Evolutionary conservation across 2,797 vertebrate species (phyloP).

Genomic region (Otolemur crassicaudatus): DNA sequence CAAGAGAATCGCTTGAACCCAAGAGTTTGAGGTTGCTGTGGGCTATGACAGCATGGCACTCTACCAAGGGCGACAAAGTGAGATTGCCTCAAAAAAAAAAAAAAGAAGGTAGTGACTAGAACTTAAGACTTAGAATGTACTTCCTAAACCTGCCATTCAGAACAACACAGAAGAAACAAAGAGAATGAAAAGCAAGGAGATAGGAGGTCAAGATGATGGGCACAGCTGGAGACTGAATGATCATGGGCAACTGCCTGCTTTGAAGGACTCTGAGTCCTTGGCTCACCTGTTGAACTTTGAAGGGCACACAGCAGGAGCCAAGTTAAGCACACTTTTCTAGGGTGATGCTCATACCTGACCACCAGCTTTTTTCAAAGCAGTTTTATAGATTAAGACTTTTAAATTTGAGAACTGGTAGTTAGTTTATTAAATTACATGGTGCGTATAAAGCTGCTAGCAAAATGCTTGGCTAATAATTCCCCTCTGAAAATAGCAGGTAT

Average conservation of each 20-base stretch:
- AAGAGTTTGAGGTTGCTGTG: no score
- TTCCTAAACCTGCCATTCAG: neutral
- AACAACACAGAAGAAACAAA: neutral
- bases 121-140: accelerated
- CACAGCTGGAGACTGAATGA: accelerated
- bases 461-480: neutral
- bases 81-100: neutral
- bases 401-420: neutral
- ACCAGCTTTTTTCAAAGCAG: neutral
- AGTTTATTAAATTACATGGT: accelerated
- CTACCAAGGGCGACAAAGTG: no score
- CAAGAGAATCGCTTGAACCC: no score
- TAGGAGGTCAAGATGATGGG: neutral
- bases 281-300: accelerated
- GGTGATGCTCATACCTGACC: neutral
- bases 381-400: neutral
- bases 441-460: neutral
- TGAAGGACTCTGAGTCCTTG: neutral
- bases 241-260: neutral
- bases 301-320: neutral
- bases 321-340: accelerated
- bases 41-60: no score
- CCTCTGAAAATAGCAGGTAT: accelerated
- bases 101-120: neutral
- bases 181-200: accelerated